phyloP scores from a whole-genome alignment of 1,140 invertebrate species.

The Drosophila sp. region DNA sequence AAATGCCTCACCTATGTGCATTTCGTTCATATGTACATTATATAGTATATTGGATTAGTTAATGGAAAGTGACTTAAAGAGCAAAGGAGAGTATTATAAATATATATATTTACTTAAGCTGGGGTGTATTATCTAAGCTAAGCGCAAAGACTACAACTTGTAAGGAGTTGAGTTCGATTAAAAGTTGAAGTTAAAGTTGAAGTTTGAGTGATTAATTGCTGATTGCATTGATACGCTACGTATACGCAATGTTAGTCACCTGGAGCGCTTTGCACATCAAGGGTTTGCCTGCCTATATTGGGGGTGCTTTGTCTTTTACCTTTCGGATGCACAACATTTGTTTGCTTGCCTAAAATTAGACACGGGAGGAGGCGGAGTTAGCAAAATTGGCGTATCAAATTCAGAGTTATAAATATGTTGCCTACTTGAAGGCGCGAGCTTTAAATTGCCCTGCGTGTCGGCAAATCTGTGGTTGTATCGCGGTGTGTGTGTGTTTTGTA shows the following conservation, averaged over 20 bases:
- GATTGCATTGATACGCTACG: constrained; percentile 54
- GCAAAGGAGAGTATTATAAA: constrained; percentile 13
- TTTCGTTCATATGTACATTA: constrained; percentile 38
- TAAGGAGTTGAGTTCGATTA: constrained; percentile 39
- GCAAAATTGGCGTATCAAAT: constrained; percentile 16
- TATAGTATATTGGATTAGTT: constrained; percentile 11
- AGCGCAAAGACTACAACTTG: constrained; percentile 48
- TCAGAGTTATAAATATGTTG: constrained; percentile 30
- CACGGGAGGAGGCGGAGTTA: constrained; percentile 41
- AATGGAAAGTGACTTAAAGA: constrained; percentile 22
- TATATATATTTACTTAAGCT: constrained; percentile 29
- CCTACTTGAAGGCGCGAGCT: too few relatives aligned
- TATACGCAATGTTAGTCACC: constrained; percentile 81
- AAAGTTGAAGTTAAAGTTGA: constrained; percentile 8
- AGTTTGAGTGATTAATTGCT: constrained; percentile 46
- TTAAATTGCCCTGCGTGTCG: constrained; percentile 21
- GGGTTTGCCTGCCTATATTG: constrained; percentile 83
- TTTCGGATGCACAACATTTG: constrained; percentile 84
- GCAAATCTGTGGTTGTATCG: background rate
- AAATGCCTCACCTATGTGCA: constrained; percentile 31
- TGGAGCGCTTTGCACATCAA: constrained; percentile 79
- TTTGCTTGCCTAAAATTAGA: constrained; percentile 83
- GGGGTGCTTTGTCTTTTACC: constrained; percentile 83
- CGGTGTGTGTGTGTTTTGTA: constrained; percentile 21
- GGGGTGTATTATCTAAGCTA: constrained; percentile 50